Evolutionary conservation across 2,888 invertebrate species (phyloP).

Genomic region (Melinaea menophilus): DNA sequence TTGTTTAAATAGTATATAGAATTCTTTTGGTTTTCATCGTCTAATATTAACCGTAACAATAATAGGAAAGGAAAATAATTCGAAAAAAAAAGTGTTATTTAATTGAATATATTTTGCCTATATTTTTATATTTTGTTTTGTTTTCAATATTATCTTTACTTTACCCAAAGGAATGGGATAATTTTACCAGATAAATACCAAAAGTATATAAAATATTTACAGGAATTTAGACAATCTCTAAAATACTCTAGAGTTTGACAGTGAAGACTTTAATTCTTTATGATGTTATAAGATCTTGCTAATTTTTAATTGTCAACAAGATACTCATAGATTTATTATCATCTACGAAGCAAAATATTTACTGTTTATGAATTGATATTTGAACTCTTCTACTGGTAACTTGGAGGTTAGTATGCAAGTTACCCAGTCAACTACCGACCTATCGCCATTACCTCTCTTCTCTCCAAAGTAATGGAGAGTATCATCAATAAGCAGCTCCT

Average conservation of each 20-base stretch:
- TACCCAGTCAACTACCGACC: too few species aligned
- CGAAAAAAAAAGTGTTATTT: too few species aligned
- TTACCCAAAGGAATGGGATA: not conserved
- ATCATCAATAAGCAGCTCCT: too few species aligned
- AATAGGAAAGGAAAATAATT: too few species aligned
- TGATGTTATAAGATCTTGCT: slow-evolving; percentile 30
- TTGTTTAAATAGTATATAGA: too few species aligned
- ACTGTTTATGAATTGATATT: slow-evolving; percentile 36
- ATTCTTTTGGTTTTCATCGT: too few species aligned
- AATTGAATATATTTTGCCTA: too few species aligned
- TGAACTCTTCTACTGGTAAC: slow-evolving; percentile 35
- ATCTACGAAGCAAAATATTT: slow-evolving; percentile 36
- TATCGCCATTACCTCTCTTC: too few species aligned
- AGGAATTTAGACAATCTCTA: slow-evolving; percentile 9
- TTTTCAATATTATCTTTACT: too few species aligned
- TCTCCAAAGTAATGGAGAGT: too few species aligned
- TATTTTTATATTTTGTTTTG: too few species aligned
- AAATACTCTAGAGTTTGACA: slow-evolving; percentile 9
- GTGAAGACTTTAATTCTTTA: slow-evolving; percentile 20
- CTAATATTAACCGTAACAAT: too few species aligned
- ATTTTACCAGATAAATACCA: not conserved
- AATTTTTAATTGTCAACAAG: slow-evolving; percentile 38
- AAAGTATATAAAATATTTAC: not conserved
- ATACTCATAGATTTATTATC: slow-evolving; percentile 36
- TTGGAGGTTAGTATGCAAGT: slow-evolving; percentile 24